These are phyloP conservation scores for Cosmia pyralina DNA, from an alignment of 2,888 invertebrate species.

Conservation along the genomic window DNA sequence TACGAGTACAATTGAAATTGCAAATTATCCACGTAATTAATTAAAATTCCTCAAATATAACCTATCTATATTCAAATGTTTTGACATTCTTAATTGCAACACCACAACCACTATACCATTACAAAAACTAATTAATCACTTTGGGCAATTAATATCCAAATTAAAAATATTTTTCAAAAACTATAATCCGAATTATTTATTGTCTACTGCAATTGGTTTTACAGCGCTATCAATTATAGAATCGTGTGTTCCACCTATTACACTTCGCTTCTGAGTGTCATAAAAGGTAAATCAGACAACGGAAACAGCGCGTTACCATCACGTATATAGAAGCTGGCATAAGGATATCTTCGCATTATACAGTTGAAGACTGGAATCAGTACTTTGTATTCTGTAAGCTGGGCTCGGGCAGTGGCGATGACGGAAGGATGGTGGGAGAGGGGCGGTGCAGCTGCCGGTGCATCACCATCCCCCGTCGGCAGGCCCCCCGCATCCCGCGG, in stretches of 20 bases:
- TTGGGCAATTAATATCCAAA: constrained; percentile 28
- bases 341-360: constrained; percentile 44
- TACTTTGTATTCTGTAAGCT: constrained; percentile 67
- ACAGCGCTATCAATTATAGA: constrained; percentile 48
- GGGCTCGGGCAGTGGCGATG: constrained; percentile 71
- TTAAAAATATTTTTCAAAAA: constrained; percentile 24
- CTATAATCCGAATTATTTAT: constrained; percentile 15
- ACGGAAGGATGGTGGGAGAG: constrained; percentile 80
- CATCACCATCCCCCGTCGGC: constrained; percentile 79
- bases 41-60: constrained; percentile 24
- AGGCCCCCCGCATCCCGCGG: constrained; percentile 48
- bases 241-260: constrained; percentile 49
- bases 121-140: constrained; percentile 36
- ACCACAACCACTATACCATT: constrained; percentile 6
- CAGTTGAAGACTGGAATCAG: constrained; percentile 50
- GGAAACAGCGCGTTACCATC: constrained; percentile 40
- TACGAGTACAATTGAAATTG: constrained; percentile 5
- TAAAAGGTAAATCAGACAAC: constrained; percentile 50
- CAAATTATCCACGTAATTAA: constrained; percentile 14
- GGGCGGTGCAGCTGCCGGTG: constrained; percentile 88
- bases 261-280: constrained; percentile 39
- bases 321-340: constrained; percentile 39
- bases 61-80: constrained; percentile 16
- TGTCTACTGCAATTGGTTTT: constrained; percentile 30
- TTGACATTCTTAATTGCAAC: constrained; percentile 16